Conservation (phyloP, 1,140 invertebrate species). For the Holotrichia oblita region DNA sequence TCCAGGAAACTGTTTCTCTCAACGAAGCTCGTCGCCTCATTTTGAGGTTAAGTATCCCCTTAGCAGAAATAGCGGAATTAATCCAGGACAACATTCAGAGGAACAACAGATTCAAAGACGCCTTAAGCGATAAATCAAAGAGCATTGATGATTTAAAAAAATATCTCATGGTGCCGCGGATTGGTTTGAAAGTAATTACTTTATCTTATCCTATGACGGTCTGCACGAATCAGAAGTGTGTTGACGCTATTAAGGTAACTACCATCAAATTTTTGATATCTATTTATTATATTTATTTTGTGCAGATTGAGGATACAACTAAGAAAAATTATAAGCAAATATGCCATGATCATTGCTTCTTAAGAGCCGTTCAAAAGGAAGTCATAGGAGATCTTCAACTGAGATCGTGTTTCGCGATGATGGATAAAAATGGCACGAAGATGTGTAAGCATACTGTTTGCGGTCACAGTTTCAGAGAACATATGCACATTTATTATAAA, state of each 20-base stretch:
- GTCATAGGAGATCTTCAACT: conserved; percentile 8
- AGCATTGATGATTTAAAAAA: conserved; percentile 50
- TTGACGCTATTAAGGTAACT: conserved; percentile 50
- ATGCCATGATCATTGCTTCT: conserved; percentile 24
- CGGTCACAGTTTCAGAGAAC: conserved; percentile 37
- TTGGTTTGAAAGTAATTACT: conserved; percentile 51
- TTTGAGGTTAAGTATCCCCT: conserved; percentile 52
- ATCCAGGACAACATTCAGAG: conserved; percentile 53
- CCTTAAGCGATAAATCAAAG: conserved; percentile 45
- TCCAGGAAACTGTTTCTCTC: conserved; percentile 53
- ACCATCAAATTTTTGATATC: background rate
- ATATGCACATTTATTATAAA: conserved; percentile 54
- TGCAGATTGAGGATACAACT: conserved; percentile 5
- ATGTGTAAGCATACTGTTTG: conserved; percentile 3
- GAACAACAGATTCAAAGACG: conserved; percentile 47
- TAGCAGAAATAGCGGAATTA: conserved; percentile 56
- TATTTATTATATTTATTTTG: conserved; percentile 2
- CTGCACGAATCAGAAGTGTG: conserved; percentile 52
- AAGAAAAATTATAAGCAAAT: conserved; percentile 32
- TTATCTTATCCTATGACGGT: conserved; percentile 55
- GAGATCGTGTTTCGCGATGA: background rate
- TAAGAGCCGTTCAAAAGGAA: conserved; percentile 19
- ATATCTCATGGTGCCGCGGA: conserved; percentile 54
- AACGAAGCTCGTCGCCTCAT: conserved; percentile 57
- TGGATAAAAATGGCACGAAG: background rate